Conservation (phyloP, 2,888 invertebrate species). For the Tuta absoluta region DNA sequence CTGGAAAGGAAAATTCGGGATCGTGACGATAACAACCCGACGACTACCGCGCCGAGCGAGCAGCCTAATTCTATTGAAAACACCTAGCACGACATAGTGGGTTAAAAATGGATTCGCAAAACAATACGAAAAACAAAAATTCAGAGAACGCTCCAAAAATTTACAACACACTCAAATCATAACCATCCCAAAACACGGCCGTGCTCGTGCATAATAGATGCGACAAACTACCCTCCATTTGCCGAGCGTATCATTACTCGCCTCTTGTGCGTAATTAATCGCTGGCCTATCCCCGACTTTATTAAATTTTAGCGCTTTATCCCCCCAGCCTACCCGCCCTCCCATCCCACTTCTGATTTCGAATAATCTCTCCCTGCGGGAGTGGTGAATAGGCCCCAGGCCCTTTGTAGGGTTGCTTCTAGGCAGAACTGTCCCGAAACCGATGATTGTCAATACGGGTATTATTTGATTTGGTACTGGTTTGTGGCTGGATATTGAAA, state of each 20-base stretch:
- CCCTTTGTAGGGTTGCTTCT: conserved; percentile 19
- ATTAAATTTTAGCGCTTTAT: conserved; percentile 80
- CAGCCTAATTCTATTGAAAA: no score
- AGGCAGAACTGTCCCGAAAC: not conserved
- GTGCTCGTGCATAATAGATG: conserved; percentile 56
- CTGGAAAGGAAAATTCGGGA: no score
- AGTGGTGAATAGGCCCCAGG: conserved; percentile 15
- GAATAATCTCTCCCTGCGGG: conserved; percentile 16
- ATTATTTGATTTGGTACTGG: not conserved
- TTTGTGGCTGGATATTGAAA: not conserved
- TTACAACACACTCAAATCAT: conserved; percentile 8
- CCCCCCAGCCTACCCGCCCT: conserved; percentile 41
- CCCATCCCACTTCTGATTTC: conserved; percentile 24
- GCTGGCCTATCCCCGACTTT: conserved; percentile 69
- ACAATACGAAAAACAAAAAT: not conserved
- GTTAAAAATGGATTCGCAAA: not conserved
- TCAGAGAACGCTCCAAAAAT: not conserved
- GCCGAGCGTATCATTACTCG: conserved; percentile 33
- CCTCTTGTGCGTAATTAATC: conserved; percentile 76
- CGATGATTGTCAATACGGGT: conserved; percentile 28
- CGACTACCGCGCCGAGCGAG: no score
- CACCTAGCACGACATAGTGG: not conserved
- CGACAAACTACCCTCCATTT: conserved; percentile 50
- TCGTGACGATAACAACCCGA: no score
- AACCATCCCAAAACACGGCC: not conserved